A percentile compares a stretch with the other conserved stretches of the same genome.
Conservation (phyloP, 2,113 vertebrate genomes). For the Trematocara marginatum region DNA sequence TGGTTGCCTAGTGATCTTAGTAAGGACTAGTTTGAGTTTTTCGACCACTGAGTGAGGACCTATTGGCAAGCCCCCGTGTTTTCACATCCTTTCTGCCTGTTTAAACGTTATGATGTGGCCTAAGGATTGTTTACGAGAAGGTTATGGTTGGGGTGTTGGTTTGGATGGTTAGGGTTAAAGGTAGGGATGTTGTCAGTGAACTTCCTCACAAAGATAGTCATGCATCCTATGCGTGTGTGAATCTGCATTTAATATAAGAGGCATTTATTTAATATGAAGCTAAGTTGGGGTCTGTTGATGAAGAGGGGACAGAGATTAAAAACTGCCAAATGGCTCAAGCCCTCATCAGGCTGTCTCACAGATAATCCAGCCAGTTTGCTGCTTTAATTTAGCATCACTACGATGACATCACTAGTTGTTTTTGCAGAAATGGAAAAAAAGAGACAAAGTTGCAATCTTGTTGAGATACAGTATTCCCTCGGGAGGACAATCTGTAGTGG, state of each 20-base stretch:
- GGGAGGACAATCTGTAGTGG: neutral
- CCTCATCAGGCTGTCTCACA: neutral
- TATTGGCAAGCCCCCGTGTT: neutral
- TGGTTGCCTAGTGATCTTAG: neutral
- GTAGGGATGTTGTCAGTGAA: neutral
- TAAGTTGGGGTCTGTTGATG: neutral
- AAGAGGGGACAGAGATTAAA: conserved; percentile 1
- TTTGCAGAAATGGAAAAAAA: conserved; percentile 6
- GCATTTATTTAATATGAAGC: neutral
- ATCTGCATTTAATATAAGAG: neutral
- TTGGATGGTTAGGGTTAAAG: neutral
- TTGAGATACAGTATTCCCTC: neutral
- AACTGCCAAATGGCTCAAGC: neutral
- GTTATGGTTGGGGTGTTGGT: neutral
- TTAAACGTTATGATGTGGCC: neutral
- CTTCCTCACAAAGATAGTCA: neutral
- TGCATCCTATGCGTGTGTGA: neutral
- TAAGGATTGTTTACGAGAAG: neutral
- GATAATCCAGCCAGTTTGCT: conserved; percentile 16
- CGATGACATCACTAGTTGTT: neutral
- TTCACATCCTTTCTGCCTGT: neutral
- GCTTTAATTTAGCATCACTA: conserved; percentile 11
- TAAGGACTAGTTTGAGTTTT: neutral
- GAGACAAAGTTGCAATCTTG: neutral
- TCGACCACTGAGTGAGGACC: neutral